phyloP scores from a whole-genome alignment of 2,888 invertebrate species.

The Ethmia dodecea region DNA sequence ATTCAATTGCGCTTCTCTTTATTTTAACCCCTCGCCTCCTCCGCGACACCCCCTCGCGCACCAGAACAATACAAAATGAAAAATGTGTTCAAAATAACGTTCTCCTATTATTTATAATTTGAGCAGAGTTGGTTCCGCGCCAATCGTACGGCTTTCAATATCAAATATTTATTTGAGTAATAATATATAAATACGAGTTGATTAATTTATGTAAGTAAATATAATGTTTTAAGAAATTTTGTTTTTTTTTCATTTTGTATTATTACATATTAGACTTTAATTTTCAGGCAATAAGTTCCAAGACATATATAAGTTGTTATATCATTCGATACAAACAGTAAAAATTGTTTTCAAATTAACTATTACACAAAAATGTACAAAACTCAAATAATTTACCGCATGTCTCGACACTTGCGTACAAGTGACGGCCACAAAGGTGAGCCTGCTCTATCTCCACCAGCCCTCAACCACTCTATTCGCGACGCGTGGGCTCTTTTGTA shows the following conservation, averaged over 20 bases:
- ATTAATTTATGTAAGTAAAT: too few species aligned
- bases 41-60: conserved; percentile 51
- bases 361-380: too few species aligned
- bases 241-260: too few species aligned
- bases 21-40: conserved; percentile 69
- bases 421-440: conserved; percentile 40
- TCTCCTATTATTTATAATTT: conserved; percentile 74
- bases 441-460: conserved; percentile 42
- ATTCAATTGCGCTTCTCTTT: conserved; percentile 78
- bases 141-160: conserved; percentile 12
- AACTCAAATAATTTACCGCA: conserved; percentile 2
- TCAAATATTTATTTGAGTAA: too few species aligned
- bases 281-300: too few species aligned
- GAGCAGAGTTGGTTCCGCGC: conserved; percentile 41
- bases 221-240: too few species aligned
- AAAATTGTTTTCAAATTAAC: too few species aligned
- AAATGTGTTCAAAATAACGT: conserved; percentile 74
- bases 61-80: conserved; percentile 73
- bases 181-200: too few species aligned
- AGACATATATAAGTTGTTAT: too few species aligned
- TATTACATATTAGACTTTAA: too few species aligned
- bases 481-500: background rate
- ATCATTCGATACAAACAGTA: too few species aligned
- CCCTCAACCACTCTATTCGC: conserved; percentile 30
- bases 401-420: conserved; percentile 23